phyloP scores from a whole-genome alignment of 2,888 invertebrate genomes.

The Parnassius glacialis region DNA sequence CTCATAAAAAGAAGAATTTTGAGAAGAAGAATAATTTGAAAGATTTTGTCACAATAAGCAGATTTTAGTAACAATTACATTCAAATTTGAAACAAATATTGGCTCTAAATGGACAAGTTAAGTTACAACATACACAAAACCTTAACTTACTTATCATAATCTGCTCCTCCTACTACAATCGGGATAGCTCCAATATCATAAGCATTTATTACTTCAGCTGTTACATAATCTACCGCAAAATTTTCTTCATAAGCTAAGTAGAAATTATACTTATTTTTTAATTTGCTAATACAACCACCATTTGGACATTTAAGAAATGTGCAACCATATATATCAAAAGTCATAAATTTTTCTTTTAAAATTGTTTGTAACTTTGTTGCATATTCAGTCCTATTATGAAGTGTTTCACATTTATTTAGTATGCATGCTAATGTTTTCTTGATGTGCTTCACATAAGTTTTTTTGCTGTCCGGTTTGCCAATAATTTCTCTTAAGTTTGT shows the following conservation, averaged over 20 bases:
- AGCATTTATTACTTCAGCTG: slow-evolving; percentile 58
- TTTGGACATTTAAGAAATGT: slow-evolving; percentile 42
- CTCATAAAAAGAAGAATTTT: too few relatives aligned
- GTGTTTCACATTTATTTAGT: slow-evolving; percentile 42
- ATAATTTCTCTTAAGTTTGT: slow-evolving; percentile 10
- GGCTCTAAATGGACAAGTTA: too few relatives aligned
- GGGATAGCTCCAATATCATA: slow-evolving; percentile 82
- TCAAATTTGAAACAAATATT: too few relatives aligned
- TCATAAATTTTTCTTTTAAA: slow-evolving; percentile 49
- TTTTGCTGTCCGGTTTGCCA: background rate
- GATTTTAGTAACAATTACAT: too few relatives aligned
- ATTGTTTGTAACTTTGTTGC: slow-evolving; percentile 58
- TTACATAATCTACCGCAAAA: slow-evolving; percentile 58
- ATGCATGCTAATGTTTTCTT: slow-evolving; percentile 39
- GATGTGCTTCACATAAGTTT: slow-evolving; percentile 36
- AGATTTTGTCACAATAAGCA: too few relatives aligned
- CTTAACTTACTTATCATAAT: slow-evolving; percentile 78
- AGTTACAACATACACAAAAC: background rate
- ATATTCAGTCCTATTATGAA: slow-evolving; percentile 33
- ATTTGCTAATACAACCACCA: slow-evolving; percentile 41
- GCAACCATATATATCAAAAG: slow-evolving; percentile 76
- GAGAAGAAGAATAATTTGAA: too few relatives aligned
- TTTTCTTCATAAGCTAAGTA: slow-evolving; percentile 56
- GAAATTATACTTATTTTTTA: slow-evolving; percentile 59
- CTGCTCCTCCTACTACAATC: slow-evolving; percentile 83